Percentiles rank a stretch among this genome's conserved stretches.
Evolutionary conservation across 1,140 invertebrate genomes (phyloP).

Genomic region (Sminthurinus signatus): DNA sequence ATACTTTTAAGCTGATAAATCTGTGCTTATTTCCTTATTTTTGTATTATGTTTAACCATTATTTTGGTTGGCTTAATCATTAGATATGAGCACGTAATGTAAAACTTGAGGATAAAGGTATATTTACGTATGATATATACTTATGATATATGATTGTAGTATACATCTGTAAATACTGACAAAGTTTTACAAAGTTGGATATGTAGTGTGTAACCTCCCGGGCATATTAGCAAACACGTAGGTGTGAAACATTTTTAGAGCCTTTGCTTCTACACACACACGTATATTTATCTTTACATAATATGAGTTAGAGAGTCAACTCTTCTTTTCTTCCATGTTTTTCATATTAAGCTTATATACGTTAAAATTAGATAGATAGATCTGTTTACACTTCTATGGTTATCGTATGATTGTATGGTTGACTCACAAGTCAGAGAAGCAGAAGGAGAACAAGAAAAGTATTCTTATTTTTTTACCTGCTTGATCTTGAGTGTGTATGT

Average conservation of each 20-base stretch:
- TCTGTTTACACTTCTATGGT: neutral
- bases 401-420: neutral
- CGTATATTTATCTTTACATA: too few species aligned
- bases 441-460: too few species aligned
- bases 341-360: constrained; percentile 2
- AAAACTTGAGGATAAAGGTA: neutral
- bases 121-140: neutral
- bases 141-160: neutral
- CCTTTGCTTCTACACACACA: constrained; percentile 8
- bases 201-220: constrained; percentile 10
- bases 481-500: too few species aligned
- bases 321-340: neutral
- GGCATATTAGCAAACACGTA: constrained; percentile 37
- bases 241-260: constrained; percentile 39
- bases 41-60: neutral
- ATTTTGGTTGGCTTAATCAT: too few species aligned
- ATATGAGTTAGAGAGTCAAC: neutral
- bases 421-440: too few species aligned
- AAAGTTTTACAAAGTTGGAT: neutral
- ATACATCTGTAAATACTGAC: neutral
- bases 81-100: too few species aligned
- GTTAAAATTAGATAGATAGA: neutral
- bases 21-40: neutral
- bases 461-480: neutral
- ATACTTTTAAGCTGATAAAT: neutral